phyloP scores from a whole-genome alignment of 92 coral and sea anemone genomes.

The Zoanthus sociatus region DNA sequence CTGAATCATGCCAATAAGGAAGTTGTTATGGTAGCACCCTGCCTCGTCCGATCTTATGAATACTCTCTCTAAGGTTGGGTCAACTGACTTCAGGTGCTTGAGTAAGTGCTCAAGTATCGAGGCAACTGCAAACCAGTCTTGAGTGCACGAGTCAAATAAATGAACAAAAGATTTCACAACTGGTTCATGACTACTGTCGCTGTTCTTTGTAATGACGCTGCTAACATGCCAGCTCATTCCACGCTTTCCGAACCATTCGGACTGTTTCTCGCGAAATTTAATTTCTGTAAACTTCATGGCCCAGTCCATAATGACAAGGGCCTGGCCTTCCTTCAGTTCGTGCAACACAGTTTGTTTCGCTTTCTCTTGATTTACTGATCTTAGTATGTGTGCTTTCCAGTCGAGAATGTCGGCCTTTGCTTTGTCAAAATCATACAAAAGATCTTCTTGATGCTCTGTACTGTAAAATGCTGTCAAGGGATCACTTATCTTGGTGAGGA shows the following conservation, averaged over 20 bases:
- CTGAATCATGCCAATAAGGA: neutral
- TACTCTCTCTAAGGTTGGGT: conserved; percentile 32
- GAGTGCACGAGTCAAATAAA: conserved; percentile 31
- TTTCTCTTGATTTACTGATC: conserved; percentile 74
- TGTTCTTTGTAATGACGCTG: conserved; percentile 56
- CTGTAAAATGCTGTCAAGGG: conserved; percentile 46
- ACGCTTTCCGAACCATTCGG: conserved; percentile 76
- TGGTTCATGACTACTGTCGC: neutral
- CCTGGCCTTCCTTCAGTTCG: conserved; percentile 46
- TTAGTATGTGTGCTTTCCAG: conserved; percentile 78
- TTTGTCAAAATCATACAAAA: conserved; percentile 52
- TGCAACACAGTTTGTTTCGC: conserved; percentile 72
- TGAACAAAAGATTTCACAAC: conserved; percentile 26
- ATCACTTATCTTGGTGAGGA: conserved; percentile 39
- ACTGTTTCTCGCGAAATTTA: conserved; percentile 76
- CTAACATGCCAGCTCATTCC: conserved; percentile 78
- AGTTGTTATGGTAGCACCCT: conserved; percentile 67
- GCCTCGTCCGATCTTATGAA: conserved; percentile 62
- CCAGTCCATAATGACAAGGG: conserved; percentile 73
- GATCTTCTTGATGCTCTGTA: conserved; percentile 60
- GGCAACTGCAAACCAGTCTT: conserved; percentile 42
- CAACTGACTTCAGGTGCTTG: neutral
- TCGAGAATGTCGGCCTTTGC: conserved; percentile 64
- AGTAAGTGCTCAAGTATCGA: conserved; percentile 43
- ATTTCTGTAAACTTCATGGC: conserved; percentile 76